Conservation (phyloP, 2,113 vertebrate genomes). For the Bos indicus region DNA sequence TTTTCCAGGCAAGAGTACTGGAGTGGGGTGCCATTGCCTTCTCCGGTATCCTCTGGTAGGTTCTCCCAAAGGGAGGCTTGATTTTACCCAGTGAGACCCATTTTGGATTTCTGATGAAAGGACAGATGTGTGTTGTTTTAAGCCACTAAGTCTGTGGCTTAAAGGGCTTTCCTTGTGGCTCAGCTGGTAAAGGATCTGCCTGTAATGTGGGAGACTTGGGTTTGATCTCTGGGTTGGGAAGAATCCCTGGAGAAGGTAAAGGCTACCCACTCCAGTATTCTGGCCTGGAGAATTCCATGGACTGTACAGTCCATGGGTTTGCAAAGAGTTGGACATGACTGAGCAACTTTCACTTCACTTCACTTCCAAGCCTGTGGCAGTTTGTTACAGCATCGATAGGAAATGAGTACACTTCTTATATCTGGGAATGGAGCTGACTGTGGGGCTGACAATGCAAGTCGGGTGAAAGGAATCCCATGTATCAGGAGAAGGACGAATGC, state of each 20-base stretch:
- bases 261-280: not conserved
- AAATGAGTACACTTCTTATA: not conserved
- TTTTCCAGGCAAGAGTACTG: no score
- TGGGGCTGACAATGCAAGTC: not conserved
- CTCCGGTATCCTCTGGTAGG: not conserved
- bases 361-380: not conserved
- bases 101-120: not conserved
- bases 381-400: not conserved
- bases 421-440: not conserved
- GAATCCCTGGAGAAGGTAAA: not conserved
- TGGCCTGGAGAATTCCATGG: not conserved
- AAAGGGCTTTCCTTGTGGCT: not conserved
- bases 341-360: not conserved
- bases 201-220: not conserved
- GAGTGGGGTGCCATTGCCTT: no score
- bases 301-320: not conserved
- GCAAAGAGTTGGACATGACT: not conserved
- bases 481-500: not conserved
- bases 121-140: not conserved
- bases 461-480: not conserved
- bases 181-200: not conserved
- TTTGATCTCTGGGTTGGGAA: not conserved
- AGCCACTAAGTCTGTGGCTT: not conserved
- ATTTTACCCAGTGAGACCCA: not conserved
- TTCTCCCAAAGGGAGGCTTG: not conserved